These are phyloP conservation scores for Pseudomyrmex flavicornis DNA, from an alignment of 1,140 invertebrate genomes.

Conservation along the genomic window DNA sequence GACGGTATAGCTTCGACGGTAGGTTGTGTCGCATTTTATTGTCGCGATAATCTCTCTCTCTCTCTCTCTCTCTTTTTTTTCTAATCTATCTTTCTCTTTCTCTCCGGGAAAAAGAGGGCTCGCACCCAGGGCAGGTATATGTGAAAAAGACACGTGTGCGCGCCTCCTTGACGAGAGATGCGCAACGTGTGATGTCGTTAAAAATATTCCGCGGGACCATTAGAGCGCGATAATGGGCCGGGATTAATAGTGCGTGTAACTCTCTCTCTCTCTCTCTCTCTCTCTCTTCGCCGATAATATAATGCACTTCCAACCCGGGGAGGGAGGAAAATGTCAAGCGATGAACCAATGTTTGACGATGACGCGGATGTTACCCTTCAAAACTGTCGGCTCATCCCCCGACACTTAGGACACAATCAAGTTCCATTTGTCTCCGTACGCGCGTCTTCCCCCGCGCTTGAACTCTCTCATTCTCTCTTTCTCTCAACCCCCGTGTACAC, in stretches of 20 bases:
- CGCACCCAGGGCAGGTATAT: not conserved
- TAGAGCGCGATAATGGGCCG: conserved; percentile 71
- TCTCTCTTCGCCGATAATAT: conserved; percentile 18
- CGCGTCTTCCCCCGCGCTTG: conserved; percentile 29
- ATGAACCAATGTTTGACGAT: conserved; percentile 74
- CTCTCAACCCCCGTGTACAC: not conserved
- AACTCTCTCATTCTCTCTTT: not conserved
- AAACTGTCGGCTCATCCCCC: conserved; percentile 72
- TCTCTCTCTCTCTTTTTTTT: too few species aligned
- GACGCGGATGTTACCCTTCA: conserved; percentile 73
- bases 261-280: too few species aligned
- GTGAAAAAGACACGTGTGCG: not conserved
- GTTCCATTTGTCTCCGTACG: conserved; percentile 65
- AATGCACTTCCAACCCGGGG: conserved; percentile 6
- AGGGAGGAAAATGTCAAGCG: conserved; percentile 72
- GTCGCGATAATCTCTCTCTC: too few species aligned
- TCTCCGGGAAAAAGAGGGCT: not conserved
- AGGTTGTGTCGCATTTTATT: not conserved
- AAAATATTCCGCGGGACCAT: conserved; percentile 68
- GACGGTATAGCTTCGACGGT: not conserved
- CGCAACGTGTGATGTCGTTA: conserved; percentile 31
- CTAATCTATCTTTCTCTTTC: too few species aligned
- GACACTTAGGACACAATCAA: conserved; percentile 72
- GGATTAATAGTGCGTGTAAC: conserved; percentile 74
- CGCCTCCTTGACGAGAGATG: not conserved